Percentiles rank a stretch among this genome's conserved stretches.
Evolutionary conservation across 1,140 invertebrate genomes (phyloP).

Genomic region (Bombus polaris): DNA sequence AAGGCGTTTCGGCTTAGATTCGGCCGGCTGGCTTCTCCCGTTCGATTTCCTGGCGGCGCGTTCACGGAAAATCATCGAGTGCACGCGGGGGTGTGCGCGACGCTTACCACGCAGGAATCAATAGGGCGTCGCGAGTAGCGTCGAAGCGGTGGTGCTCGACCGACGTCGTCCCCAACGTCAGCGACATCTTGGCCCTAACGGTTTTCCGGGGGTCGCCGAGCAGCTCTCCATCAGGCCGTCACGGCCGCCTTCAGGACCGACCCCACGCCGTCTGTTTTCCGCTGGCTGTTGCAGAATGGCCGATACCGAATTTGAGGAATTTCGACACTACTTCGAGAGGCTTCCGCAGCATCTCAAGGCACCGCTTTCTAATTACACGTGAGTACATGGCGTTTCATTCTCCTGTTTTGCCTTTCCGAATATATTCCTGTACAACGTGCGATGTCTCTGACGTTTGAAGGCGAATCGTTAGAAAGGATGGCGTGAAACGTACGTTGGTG

Average conservation of each 20-base stretch:
- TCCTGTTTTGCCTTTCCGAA: neutral
- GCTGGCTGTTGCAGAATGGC: constrained; percentile 86
- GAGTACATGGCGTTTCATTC: constrained; percentile 74
- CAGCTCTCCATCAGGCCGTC: constrained; percentile 59
- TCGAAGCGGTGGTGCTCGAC: constrained; percentile 37
- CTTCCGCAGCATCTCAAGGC: constrained; percentile 90
- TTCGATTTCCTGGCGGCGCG: constrained; percentile 29
- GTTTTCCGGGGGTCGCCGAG: constrained; percentile 55
- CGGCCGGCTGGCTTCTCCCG: constrained; percentile 9
- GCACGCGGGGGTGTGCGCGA: constrained; percentile 67
- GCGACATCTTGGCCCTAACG: constrained; percentile 57
- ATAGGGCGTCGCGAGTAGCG: constrained; percentile 64
- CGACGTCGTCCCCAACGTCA: constrained; percentile 61
- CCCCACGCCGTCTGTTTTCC: constrained; percentile 34
- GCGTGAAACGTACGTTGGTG: neutral
- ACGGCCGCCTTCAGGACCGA: constrained; percentile 68
- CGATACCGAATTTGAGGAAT: constrained; percentile 96
- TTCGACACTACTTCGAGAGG: constrained; percentile 92
- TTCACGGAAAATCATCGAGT: constrained; percentile 14
- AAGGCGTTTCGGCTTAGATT: neutral
- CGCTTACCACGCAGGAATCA: constrained; percentile 72
- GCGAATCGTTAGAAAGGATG: too few species aligned
- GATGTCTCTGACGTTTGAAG: neutral
- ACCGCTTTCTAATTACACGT: constrained; percentile 87
- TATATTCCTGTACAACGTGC: neutral